Percentiles rank a stretch among this genome's conserved stretches.
phyloP scores from a whole-genome alignment of 1,140 invertebrate species.

The Chrysopa pallens region DNA sequence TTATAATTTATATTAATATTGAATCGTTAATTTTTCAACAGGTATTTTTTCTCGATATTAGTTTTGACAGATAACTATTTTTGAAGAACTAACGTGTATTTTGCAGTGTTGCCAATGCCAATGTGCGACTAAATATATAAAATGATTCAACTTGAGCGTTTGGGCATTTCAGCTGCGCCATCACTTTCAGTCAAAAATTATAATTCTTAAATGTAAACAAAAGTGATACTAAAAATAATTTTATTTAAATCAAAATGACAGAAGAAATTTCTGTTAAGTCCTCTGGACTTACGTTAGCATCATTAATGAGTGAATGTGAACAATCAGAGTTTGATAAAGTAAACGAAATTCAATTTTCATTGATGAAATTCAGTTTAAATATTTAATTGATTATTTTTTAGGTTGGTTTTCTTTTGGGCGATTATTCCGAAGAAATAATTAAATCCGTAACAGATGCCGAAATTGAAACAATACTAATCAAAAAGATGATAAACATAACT shows the following conservation, averaged over 20 bases:
- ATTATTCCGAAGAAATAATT: constrained; percentile 33
- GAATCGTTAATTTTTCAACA: no score
- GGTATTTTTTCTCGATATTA: no score
- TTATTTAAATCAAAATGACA: background rate
- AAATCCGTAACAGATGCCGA: constrained; percentile 45
- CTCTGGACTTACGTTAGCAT: constrained; percentile 35
- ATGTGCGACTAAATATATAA: no score
- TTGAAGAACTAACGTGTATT: no score
- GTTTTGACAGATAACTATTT: no score
- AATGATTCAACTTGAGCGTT: no score
- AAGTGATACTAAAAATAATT: no score
- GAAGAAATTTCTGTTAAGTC: constrained; percentile 5
- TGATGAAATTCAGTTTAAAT: background rate
- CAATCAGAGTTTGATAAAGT: constrained; percentile 36
- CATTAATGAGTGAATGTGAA: constrained; percentile 41
- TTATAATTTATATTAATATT: no score
- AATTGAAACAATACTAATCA: constrained; percentile 32
- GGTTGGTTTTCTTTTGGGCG: constrained; percentile 46
- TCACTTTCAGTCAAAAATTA: no score
- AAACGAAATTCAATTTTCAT: constrained; percentile 7
- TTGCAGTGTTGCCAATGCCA: no score
- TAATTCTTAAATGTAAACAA: no score
- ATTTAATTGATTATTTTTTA: constrained; percentile 21
- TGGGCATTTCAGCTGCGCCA: no score
- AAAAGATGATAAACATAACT: constrained; percentile 35